Conservation (phyloP, 2,888 invertebrate species). For the Liopterus haemorrhoidalis region DNA sequence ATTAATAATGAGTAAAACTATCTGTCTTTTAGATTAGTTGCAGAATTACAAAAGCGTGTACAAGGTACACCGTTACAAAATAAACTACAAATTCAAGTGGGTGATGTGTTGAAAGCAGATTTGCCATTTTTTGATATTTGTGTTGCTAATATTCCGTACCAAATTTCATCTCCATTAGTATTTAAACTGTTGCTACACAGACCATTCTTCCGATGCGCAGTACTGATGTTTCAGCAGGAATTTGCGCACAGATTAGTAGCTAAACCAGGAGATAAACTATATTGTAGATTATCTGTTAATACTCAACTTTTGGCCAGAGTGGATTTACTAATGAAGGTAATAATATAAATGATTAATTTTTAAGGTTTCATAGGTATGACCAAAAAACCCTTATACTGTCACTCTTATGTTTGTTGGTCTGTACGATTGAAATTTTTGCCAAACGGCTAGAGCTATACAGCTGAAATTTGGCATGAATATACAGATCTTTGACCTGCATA, state of each 20-base stretch:
- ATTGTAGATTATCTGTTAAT: slow-evolving; percentile 92
- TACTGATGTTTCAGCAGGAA: slow-evolving; percentile 98
- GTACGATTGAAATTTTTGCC: too few relatives aligned
- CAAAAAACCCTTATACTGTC: too few relatives aligned
- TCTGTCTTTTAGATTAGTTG: slow-evolving; percentile 62
- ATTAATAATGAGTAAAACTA: slow-evolving; percentile 7
- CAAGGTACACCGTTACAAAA: slow-evolving; percentile 81
- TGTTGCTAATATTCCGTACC: slow-evolving; percentile 97
- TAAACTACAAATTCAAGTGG: slow-evolving; percentile 87
- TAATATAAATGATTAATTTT: slow-evolving; percentile 21
- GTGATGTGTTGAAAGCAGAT: slow-evolving; percentile 91
- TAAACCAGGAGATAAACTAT: slow-evolving; percentile 94
- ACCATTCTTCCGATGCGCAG: slow-evolving; percentile 84
- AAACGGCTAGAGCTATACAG: too few relatives aligned
- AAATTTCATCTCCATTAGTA: slow-evolving; percentile 93
- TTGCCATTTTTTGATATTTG: slow-evolving; percentile 97
- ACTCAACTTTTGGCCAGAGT: slow-evolving; percentile 92
- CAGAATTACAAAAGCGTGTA: slow-evolving; percentile 95
- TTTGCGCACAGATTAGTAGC: slow-evolving; percentile 96
- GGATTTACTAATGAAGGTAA: slow-evolving; percentile 91
- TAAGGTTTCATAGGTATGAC: too few relatives aligned
- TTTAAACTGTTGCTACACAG: slow-evolving; percentile 88
- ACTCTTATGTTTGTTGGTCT: too few relatives aligned
- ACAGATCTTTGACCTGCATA: too few relatives aligned
- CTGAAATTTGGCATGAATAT: too few relatives aligned